Evolutionary conservation across 2,113 vertebrate genomes (phyloP), one percentile per base, ranked within the genome.

Genomic region (Lophochroa leadbeateri): DNA sequence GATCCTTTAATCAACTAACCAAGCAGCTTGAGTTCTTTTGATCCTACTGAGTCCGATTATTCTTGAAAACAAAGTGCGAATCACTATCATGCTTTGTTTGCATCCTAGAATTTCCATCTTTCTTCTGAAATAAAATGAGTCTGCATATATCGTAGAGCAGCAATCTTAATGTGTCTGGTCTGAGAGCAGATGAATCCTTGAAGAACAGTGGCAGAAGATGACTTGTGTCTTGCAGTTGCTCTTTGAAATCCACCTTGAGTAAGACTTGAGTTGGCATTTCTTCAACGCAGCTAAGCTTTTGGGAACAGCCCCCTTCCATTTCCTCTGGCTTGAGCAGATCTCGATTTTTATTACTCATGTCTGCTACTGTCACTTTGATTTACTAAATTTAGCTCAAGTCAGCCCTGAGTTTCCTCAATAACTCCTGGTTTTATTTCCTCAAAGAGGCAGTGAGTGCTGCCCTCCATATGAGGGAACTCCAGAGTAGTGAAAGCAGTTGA

Each of bases 31-130:
- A 52, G 55, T 43, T 31, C 65, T 50, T 90, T 44, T 61, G 69
- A 24, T 44, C 3, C 0, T 15, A 18, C 39, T 3, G 20, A 28
- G 65, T 17, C 60, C 68, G 0, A 0, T 21, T 35, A 3, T 2
- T 2, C 69, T 37, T 28, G 37, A 4, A 7, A 44, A 23, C 23
- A 25, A 18, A 23, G 44, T 7, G 29, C 12, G 49, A 57, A 7
- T 63, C 53, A n/a, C 4, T 0, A 3, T 1, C 5, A 1, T 6
- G 53, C 60, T 58, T 57, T 41, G 63, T 16, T 71, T 31, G n/a
- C 39, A 13, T 18, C 28, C 65, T 8, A 5, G n/a, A 18, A n/a
- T 33, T 82, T 9, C 81, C 31, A 9, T 31, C 37, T 77, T 15
- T 43, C 13, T 61, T 37, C 8, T 3, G 3, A 7, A 39, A 63